phyloP scores from a whole-genome alignment of 2,888 invertebrate species.

The Euproctis similis region DNA sequence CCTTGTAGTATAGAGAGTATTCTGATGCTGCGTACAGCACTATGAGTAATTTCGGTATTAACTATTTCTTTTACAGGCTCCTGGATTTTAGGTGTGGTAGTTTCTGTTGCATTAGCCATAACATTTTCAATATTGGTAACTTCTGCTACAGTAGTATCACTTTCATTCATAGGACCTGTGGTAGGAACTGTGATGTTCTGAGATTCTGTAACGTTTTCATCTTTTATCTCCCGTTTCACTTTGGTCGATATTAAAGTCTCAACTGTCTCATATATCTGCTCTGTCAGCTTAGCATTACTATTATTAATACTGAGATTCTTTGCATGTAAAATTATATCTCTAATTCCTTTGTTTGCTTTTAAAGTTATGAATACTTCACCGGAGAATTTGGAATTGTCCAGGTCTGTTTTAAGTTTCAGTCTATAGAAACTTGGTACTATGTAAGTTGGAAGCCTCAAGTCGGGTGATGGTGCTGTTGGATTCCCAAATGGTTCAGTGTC shows the following conservation, averaged over 20 bases:
- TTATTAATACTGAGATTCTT: conserved; percentile 54
- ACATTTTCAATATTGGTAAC: conserved; percentile 5
- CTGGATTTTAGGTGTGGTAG: conserved; percentile 3
- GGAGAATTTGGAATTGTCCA: conserved; percentile 56
- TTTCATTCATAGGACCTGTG: conserved; percentile 10
- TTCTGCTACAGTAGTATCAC: conserved; percentile 2
- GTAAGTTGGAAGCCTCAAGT: conserved; percentile 59
- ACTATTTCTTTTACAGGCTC: not conserved
- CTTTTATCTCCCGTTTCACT: conserved; percentile 34
- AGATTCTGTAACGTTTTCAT: conserved; percentile 11
- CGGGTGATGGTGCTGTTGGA: conserved; percentile 34
- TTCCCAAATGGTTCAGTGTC: conserved; percentile 57
- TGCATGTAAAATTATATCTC: conserved; percentile 68
- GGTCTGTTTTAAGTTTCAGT: conserved; percentile 69
- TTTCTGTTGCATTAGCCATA: conserved; percentile 13
- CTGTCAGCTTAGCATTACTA: conserved; percentile 52
- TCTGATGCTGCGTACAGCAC: conserved; percentile 48
- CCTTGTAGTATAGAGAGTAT: conserved; percentile 43
- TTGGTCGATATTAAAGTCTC: conserved; percentile 34
- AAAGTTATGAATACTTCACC: conserved; percentile 70
- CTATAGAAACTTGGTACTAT: conserved; percentile 76
- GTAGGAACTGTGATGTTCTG: conserved; percentile 8
- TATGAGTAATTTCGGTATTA: conserved; percentile 51
- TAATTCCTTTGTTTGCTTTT: conserved; percentile 45
- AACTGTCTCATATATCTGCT: conserved; percentile 61